Conservation (phyloP, 2,113 vertebrate genomes). For the Furnarius figulus region DNA sequence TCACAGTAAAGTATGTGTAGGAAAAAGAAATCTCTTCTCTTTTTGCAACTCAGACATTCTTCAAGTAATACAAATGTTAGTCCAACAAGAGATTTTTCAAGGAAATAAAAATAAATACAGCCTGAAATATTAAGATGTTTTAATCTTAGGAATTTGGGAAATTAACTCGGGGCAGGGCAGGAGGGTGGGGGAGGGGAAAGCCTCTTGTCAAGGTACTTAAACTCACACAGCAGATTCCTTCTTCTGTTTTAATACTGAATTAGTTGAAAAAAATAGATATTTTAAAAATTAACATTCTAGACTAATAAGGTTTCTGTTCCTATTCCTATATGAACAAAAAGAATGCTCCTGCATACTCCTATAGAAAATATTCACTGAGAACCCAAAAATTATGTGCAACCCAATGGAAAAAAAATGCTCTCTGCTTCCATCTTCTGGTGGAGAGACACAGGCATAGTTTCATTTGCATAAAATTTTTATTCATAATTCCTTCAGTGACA, state of each 20-base stretch:
- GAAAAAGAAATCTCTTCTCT: background rate
- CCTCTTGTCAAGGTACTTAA: background rate
- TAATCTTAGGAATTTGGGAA: background rate
- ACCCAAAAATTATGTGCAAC: background rate
- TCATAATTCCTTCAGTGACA: conserved; percentile 46
- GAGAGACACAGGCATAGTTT: background rate
- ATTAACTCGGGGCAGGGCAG: background rate
- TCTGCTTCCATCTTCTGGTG: background rate
- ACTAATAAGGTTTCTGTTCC: background rate
- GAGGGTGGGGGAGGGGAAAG: no score
- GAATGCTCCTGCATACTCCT: background rate
- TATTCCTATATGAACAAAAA: background rate
- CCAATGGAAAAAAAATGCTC: background rate
- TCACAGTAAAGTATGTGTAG: background rate
- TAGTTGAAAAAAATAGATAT: background rate
- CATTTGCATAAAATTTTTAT: conserved; percentile 40
- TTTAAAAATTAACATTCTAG: background rate
- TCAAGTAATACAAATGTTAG: background rate
- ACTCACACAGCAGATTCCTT: background rate
- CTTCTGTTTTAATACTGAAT: background rate
- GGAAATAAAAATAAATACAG: background rate
- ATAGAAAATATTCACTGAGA: background rate
- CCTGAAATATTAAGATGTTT: background rate
- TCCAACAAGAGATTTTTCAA: background rate
- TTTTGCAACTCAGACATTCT: background rate